Evolutionary conservation across 2,113 vertebrate genomes (phyloP).

Genomic region (Campylorhamphus procurvoides): DNA sequence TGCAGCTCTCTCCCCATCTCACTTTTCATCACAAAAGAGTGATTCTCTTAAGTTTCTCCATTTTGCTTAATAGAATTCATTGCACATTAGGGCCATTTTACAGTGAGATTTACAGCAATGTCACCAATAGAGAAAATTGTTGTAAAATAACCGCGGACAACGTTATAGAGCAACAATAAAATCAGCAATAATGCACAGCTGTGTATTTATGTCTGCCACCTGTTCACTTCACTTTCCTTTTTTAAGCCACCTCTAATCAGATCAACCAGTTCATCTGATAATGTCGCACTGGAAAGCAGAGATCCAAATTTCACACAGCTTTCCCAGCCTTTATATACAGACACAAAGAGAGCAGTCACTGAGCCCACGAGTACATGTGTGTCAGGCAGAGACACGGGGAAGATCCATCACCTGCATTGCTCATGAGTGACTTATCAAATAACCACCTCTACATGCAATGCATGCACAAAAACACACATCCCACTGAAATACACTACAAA

Average conservation of each 20-base stretch:
- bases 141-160: slow-evolving; percentile 61
- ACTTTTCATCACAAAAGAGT: neutral
- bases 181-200: slow-evolving; percentile 53
- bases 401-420: neutral
- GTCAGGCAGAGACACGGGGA: neutral
- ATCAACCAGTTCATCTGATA: slow-evolving; percentile 29
- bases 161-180: slow-evolving; percentile 64
- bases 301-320: neutral
- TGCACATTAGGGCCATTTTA: slow-evolving; percentile 59
- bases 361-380: accelerated
- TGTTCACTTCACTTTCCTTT: slow-evolving; percentile 49
- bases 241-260: slow-evolving; percentile 41
- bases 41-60: neutral
- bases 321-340: neutral
- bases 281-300: neutral
- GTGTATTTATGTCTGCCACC: slow-evolving; percentile 65
- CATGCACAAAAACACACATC: neutral
- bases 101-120: slow-evolving; percentile 65
- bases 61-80: slow-evolving; percentile 39
- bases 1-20: neutral
- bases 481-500: neutral
- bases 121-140: slow-evolving; percentile 51
- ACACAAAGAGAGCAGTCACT: neutral
- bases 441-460: neutral
- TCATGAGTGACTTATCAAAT: neutral